These are phyloP conservation scores for Acrocyrtus sp. DNA, from an alignment of 2,888 invertebrate species.

Conservation along the genomic window DNA sequence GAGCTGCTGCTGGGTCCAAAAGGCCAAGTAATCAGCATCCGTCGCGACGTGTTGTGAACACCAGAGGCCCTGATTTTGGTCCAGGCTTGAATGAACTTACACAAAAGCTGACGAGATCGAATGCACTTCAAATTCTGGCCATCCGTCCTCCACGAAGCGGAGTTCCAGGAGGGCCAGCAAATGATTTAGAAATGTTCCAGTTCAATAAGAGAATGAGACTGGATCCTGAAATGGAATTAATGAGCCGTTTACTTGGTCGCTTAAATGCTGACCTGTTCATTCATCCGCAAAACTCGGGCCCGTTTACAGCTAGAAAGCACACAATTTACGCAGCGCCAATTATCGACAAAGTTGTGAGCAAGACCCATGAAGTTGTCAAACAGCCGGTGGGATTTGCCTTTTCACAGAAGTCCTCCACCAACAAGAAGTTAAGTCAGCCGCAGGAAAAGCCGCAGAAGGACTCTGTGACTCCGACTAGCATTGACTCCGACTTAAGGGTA, in stretches of 20 bases:
- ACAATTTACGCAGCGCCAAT: conserved; percentile 37
- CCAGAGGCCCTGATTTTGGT: conserved; percentile 46
- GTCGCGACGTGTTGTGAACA: conserved; percentile 21
- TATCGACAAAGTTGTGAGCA: conserved; percentile 44
- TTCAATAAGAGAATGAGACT: conserved; percentile 31
- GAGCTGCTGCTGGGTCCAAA: conserved; percentile 17
- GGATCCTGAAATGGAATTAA: conserved; percentile 20
- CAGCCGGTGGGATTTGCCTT: conserved; percentile 29
- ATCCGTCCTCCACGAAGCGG: conserved; percentile 48
- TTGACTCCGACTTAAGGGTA: conserved; percentile 31
- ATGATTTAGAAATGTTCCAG: conserved; percentile 33
- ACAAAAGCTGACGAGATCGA: conserved; percentile 60
- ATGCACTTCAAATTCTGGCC: conserved; percentile 61
- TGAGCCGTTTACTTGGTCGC: background rate
- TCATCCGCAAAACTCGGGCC: conserved; percentile 34
- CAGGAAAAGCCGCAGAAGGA: conserved; percentile 28
- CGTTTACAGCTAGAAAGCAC: conserved; percentile 30
- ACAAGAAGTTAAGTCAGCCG: conserved; percentile 7
- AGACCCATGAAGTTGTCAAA: conserved; percentile 43
- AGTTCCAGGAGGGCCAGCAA: conserved; percentile 15
- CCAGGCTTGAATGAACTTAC: conserved; percentile 60
- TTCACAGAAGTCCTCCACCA: conserved; percentile 38
- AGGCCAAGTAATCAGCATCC: conserved; percentile 32
- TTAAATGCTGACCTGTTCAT: conserved; percentile 36
- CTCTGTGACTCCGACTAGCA: conserved; percentile 25